Evolutionary conservation across 1,140 invertebrate genomes (phyloP).

Genomic region (Bombus sylvicola): DNA sequence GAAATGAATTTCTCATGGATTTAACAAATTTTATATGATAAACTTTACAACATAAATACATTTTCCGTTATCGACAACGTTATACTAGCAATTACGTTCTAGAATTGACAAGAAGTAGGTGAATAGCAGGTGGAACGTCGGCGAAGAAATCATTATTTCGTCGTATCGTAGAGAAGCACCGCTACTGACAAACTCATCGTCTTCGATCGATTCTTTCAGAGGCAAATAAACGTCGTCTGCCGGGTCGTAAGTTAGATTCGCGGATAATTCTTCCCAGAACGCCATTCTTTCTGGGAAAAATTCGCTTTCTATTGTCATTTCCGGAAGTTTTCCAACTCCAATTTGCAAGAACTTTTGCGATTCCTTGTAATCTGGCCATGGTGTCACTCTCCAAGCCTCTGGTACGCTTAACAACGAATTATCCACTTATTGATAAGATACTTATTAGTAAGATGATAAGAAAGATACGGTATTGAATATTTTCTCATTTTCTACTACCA

Average conservation of each 20-base stretch:
- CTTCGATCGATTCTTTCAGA: fast-evolving
- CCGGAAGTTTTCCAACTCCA: constrained; percentile 62
- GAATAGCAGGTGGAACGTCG: no score
- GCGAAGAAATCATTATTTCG: not conserved
- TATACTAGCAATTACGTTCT: no score
- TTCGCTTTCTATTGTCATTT: constrained; percentile 62
- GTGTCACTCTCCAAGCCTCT: constrained; percentile 50
- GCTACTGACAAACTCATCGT: no score
- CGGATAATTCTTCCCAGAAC: constrained; percentile 72
- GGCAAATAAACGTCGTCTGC: fast-evolving
- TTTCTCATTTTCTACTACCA: no score
- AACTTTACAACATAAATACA: no score
- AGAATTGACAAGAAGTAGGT: no score
- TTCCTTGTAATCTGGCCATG: constrained; percentile 73
- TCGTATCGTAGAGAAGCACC: not conserved
- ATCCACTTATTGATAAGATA: no score
- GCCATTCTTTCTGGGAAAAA: constrained; percentile 70
- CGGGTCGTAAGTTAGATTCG: not conserved
- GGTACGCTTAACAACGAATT: constrained; percentile 59
- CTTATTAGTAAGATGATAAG: no score
- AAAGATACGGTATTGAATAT: no score
- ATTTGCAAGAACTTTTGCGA: constrained; percentile 70
- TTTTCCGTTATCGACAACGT: no score
- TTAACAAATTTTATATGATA: no score
- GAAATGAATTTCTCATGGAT: no score